Evolutionary conservation across 2,113 vertebrate genomes (phyloP), one percentile per base, ranked within the genome.

Genomic region (Stercorarius parasiticus): DNA sequence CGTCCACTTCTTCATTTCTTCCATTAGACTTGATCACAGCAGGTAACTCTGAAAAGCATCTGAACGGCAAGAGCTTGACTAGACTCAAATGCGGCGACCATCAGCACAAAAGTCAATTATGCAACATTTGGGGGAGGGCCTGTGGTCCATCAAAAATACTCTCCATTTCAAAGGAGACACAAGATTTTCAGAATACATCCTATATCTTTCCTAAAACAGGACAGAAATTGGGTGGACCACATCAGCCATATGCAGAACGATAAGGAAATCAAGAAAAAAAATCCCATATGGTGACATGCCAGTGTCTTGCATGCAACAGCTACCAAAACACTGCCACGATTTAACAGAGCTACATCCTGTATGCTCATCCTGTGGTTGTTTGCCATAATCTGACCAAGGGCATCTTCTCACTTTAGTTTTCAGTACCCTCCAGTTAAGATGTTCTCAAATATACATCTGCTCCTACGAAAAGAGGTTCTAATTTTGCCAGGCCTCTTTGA

Each of bases 321-420:
- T 26, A 65, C 11, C 23, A 83, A 88, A 80, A 52, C 22, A 59
- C 0, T 27, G 20, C 23, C 53, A 64, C 32, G 13, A 8, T 20
- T 59, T 19, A 36, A 30, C n/a, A 69, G n/a, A 67, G 66, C 62
- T 50, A 22, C 34, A 38, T 20, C 9, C 32, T 52, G 2, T 14
- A 19, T 4, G 26, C 29, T 52, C 11, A 1, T 18, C 29, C 45
- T 15, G 5, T 2, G 15, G 29, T 5, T 22, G 6, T 4, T 12
- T 67, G 32, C 32, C 52, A n/a, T 27, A 47, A 62, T 36, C 55
- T 27, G 15, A 56, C 8, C 12, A 58, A 30, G 4, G 3, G 7
- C 67, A 58, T 29, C 9, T 71, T 82, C 55, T 64, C 4, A 12
- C 36, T 91, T 71, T 13, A 90, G 50, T 47, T 82, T 56, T 67